Evolutionary conservation across 2,797 vertebrate genomes (phyloP).

Genomic region (Sebastes kiyomatsui): DNA sequence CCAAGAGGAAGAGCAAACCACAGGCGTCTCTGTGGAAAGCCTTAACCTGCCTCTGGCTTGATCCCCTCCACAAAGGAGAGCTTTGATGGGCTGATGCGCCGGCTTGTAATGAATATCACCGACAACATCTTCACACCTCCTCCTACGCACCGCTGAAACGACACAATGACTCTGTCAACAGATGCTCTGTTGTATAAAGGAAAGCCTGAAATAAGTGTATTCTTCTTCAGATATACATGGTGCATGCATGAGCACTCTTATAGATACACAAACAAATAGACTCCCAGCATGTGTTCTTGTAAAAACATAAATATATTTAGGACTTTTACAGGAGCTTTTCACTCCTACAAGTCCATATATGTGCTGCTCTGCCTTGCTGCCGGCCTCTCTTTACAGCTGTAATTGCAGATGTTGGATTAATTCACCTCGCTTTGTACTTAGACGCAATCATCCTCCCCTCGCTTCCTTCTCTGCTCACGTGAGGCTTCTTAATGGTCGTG

Average conservation of each 20-base stretch:
- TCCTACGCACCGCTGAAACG: constrained; percentile 41
- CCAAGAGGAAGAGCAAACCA: constrained; percentile 62
- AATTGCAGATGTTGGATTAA: constrained; percentile 17
- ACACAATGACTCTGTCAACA: constrained; percentile 56
- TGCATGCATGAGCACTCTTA: background rate
- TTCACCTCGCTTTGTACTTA: background rate
- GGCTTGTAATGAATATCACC: constrained; percentile 70
- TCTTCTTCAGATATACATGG: background rate
- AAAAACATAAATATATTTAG: background rate
- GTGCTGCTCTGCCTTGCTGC: background rate
- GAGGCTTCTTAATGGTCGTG: constrained; percentile 43
- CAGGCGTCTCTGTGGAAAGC: constrained; percentile 60
- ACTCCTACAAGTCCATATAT: background rate
- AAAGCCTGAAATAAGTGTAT: constrained; percentile 10
- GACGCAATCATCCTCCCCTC: constrained; percentile 4
- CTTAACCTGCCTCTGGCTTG: constrained; percentile 66
- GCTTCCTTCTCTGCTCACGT: constrained; percentile 1
- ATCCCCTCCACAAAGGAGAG: constrained; percentile 69
- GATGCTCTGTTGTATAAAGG: constrained; percentile 26
- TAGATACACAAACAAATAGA: background rate
- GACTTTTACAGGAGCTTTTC: background rate
- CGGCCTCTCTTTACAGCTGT: background rate
- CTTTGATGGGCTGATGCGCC: constrained; percentile 74
- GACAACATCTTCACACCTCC: constrained; percentile 66
- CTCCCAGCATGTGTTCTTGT: background rate